Base-by-base conservation (phyloP, 2,113 vertebrate genomes). In the Aspiorhynchus laticeps region DNA sequence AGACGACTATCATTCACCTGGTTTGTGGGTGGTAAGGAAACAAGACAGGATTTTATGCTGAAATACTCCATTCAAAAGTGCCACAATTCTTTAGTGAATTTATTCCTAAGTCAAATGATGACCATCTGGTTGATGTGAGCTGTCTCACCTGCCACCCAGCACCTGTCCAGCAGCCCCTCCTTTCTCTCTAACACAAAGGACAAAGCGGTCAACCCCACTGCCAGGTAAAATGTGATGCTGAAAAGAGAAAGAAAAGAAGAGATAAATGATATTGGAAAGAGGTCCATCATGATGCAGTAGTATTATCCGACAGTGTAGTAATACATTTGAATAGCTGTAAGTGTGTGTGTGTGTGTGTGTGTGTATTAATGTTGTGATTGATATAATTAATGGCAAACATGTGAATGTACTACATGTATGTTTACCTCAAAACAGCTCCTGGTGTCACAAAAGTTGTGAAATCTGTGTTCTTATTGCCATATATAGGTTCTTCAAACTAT, bases 181-280 rank as follows among this genome's bases (percentile, higher is more conserved):
- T 95, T 96, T 81, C 93, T 94, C 91, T 96, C 95, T 76, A 95
- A 89, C 46, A 96, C 94, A 26, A 96, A 96, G 82, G 95, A 96
- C 36, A 96, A 91, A 0, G 95, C 95, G 0, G 95, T 96, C 89
- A 96, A 90, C 7, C 95, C 95, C 86, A 96, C 92, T 0, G 95
- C 95, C 93, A 96, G 91, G 88, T 95, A 96, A 91, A 95, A 96
- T 38, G 95, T 94, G 87, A 96, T 95, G 36, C 95, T 96, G 89
- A 8, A 69, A n/a, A 85, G 17, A 78, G 10, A 80, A 28, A 43
- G 6, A 26, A 38, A 61, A 11, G 59, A 2, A 21, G 61, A 51
- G 10, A 59, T 26, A 74, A 10, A 8, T 15, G 17, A 43, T 5
- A 65, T 36, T 71, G 2, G 36, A 63, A 75, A 46, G 53, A 51